Evolutionary conservation across 2,797 vertebrate species (phyloP).

Genomic region (Danionella dracula): DNA sequence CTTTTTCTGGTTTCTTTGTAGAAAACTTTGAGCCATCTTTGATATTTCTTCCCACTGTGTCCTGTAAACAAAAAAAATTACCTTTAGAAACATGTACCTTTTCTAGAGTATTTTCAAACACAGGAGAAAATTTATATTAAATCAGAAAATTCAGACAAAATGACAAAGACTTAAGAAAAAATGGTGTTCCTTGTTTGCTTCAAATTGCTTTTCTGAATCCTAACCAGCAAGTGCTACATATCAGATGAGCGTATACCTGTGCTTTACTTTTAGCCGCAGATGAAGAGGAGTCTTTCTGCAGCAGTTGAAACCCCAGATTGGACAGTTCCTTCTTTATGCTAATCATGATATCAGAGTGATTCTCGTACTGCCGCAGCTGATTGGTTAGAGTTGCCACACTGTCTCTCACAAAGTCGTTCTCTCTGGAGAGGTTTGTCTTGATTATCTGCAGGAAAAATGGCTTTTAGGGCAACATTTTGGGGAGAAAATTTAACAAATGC

Average conservation of each 20-base stretch:
- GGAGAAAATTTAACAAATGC: no score
- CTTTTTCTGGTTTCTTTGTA: constrained; percentile 69
- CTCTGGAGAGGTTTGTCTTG: constrained; percentile 86
- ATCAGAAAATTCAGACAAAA: no score
- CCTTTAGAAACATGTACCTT: no score
- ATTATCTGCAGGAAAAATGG: constrained; percentile 71
- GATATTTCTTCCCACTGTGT: constrained; percentile 65
- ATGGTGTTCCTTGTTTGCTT: no score
- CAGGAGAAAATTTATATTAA: no score
- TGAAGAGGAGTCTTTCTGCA: constrained; percentile 81
- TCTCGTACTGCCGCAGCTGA: constrained; percentile 88
- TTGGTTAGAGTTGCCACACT: constrained; percentile 78
- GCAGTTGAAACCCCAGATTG: constrained; percentile 86
- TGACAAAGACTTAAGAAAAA: no score
- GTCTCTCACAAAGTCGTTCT: constrained; percentile 85
- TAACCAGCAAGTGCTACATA: no score
- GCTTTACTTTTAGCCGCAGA: constrained; percentile 74
- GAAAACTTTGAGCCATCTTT: constrained; percentile 68
- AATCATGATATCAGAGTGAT: constrained; percentile 92
- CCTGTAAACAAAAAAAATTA: constrained; percentile 62
- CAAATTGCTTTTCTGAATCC: no score
- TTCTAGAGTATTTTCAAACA: no score
- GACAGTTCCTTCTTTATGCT: constrained; percentile 95
- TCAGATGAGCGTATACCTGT: no score
- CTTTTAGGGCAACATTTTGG: no score